Base-by-base conservation (phyloP, 2,113 vertebrate genomes). In the Larimichthys crocea region DNA sequence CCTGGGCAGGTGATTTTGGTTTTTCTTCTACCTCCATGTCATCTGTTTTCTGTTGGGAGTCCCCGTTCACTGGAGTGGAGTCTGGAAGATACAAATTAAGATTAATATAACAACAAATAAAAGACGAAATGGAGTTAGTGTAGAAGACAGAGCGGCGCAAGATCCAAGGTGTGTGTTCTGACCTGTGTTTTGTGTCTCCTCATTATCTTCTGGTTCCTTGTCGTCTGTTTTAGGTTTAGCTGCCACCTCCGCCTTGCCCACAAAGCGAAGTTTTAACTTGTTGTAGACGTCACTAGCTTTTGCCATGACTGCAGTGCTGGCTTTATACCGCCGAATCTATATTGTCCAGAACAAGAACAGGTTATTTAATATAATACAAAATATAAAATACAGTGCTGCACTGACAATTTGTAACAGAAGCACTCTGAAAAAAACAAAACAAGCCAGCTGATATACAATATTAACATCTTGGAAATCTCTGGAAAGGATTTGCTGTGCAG, bases 271-370 rank as follows among this genome's bases (percentile, higher is more conserved):
- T 93, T 99, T 99, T 91, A 99, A 94, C 31, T 97, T 97, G 49
- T 96, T 96, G 86, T 99, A 99, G 74, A 99, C 97, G 0, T 98
- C 96, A 0, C 95, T 96, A 0, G 98, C 98, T 66, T 99, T 99
- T 73, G 97, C 97, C 98, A 99, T 99, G 80, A 99, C 97, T 0
- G 97, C 97, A 80, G 91, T 92, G 93, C 98, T 99, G 7, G 98
- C 97, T 92, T 99, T 99, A 78, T 99, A 99, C 50, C 98, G 96
- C 11, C 97, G 97, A 72, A 99, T 99, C 98, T 99, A 86, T 50
- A 83, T 14, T 19, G 59, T 61, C 1, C 50, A 50, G 4, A 31
- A 76, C 4, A 29, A 16, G 8, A 24, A 29, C 63, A 0, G 46
- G 52, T 12, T 22, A 1, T 19, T 10, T 17, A 2, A 48, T 57